Conservation (phyloP, 1,140 invertebrate genomes). For the Belonocnema kinseyi region DNA sequence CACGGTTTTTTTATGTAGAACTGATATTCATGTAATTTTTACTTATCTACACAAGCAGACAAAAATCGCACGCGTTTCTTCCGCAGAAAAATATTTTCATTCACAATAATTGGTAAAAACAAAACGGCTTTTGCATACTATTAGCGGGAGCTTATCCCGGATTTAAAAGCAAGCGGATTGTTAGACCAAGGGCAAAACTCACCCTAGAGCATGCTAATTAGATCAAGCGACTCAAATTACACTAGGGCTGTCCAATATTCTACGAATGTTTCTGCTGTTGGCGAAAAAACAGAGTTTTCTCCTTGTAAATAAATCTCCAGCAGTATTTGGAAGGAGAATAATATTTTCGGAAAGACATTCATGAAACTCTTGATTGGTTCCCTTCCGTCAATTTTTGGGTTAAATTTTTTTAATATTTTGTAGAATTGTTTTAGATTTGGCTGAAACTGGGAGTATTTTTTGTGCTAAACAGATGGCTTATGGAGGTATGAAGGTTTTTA, state of each 20-base stretch:
- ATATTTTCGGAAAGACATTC: neutral
- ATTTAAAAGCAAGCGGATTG: slow-evolving; percentile 66
- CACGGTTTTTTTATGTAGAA: neutral
- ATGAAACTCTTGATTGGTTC: neutral
- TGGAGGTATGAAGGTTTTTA: neutral
- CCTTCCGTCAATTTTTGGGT: too few relatives aligned
- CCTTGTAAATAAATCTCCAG: neutral
- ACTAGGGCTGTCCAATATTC: slow-evolving; percentile 67
- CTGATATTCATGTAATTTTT: neutral
- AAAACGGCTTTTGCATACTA: neutral
- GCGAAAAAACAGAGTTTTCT: slow-evolving; percentile 32
- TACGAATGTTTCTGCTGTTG: slow-evolving; percentile 42
- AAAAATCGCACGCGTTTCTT: neutral
- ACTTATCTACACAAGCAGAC: neutral
- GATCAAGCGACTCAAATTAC: slow-evolving; percentile 68
- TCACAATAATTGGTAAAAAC: neutral
- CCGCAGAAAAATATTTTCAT: neutral
- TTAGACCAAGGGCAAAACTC: slow-evolving; percentile 61
- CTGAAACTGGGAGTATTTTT: too few relatives aligned
- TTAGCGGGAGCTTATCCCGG: slow-evolving; percentile 57
- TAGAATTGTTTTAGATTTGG: too few relatives aligned
- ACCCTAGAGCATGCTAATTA: slow-evolving; percentile 70
- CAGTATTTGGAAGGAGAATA: neutral
- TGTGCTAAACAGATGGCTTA: neutral
- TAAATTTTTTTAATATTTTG: too few relatives aligned